These are phyloP conservation scores for Hemicentrotus pulcherrimus DNA, from an alignment of 35 echinoderm and acorn worm species.

Conservation along the genomic window DNA sequence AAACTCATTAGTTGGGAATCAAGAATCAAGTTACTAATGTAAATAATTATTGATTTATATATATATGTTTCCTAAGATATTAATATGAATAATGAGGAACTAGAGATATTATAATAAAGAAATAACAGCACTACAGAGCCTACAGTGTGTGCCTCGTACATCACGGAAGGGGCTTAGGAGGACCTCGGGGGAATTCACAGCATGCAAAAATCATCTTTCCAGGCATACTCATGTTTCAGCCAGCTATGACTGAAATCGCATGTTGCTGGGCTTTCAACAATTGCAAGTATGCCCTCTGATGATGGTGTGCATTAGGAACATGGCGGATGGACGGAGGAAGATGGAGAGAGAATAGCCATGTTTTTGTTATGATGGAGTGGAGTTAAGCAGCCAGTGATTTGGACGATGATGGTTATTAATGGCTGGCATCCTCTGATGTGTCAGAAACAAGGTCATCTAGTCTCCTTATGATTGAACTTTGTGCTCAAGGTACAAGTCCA, in stretches of 20 bases:
- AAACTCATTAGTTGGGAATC: no score
- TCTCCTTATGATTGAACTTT: not conserved
- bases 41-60: not conserved
- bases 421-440: not conserved
- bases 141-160: not conserved
- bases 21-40: not conserved
- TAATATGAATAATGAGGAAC: not conserved
- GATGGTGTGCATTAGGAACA: not conserved
- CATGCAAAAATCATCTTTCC: constrained; percentile 18
- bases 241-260: constrained; percentile 1
- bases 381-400: constrained; percentile 15
- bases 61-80: not conserved
- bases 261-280: constrained; percentile 11
- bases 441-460: constrained; percentile 14
- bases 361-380: not conserved
- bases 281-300: constrained; percentile 21
- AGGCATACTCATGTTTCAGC: constrained; percentile 22
- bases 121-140: not conserved
- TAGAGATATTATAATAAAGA: not conserved
- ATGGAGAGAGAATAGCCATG: not conserved
- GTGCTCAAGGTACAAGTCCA: not conserved
- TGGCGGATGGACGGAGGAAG: not conserved
- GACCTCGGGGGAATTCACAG: not conserved
- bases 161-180: not conserved
- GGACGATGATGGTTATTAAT: constrained; percentile 33